Conservation (phyloP, 2,113 vertebrate species). For the Clarias batrachus region DNA sequence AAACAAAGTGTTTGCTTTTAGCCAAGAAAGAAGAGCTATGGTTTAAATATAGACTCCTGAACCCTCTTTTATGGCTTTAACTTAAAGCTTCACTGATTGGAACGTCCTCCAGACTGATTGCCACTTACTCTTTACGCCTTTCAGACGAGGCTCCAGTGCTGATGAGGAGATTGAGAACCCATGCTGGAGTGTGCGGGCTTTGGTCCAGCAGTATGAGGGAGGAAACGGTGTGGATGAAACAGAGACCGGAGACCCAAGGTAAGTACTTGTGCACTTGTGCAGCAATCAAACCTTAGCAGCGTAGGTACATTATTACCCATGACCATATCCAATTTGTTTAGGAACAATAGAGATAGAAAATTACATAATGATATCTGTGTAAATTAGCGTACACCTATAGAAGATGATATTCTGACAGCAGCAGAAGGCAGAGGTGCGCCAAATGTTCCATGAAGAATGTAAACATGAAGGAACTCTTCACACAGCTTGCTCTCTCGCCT, state of each 20-base stretch:
- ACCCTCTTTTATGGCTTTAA: not conserved
- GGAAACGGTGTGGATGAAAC: conserved; percentile 61
- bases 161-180: conserved; percentile 82
- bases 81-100: not conserved
- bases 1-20: not conserved
- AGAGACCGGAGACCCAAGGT: conserved; percentile 75
- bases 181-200: conserved; percentile 84
- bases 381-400: not conserved
- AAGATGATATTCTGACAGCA: not conserved
- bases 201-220: conserved; percentile 92
- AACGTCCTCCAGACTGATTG: not conserved
- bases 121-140: not conserved
- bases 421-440: not conserved
- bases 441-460: not conserved
- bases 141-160: conserved; percentile 66
- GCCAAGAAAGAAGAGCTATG: not conserved
- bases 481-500: not conserved
- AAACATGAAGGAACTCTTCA: not conserved
- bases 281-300: not conserved
- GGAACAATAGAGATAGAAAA: not conserved
- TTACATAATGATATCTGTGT: not conserved
- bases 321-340: not conserved
- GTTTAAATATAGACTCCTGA: not conserved
- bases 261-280: conserved; percentile 42
- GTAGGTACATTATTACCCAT: not conserved